Conservation (phyloP, 2,888 invertebrate genomes). For the Lacanobia oleracea region DNA sequence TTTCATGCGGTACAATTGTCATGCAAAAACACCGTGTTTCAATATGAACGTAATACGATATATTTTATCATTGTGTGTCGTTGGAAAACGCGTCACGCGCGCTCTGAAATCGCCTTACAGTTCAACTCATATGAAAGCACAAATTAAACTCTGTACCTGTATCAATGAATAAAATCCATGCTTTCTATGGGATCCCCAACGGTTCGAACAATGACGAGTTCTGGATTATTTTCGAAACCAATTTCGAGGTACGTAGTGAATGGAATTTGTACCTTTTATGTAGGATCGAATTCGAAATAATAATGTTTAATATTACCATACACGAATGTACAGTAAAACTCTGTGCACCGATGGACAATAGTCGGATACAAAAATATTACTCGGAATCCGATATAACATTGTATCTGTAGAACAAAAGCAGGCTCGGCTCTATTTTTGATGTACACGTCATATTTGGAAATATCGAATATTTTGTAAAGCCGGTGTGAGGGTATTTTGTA, state of each 20-base stretch:
- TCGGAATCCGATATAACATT: constrained; percentile 44
- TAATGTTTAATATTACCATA: constrained; percentile 59
- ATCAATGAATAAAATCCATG: constrained; percentile 55
- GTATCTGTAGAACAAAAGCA: constrained; percentile 56
- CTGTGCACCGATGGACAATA: constrained; percentile 51
- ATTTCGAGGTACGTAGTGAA: constrained; percentile 58
- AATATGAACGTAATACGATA: constrained; percentile 49
- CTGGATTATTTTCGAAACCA: constrained; percentile 66
- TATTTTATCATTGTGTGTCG: constrained; percentile 41
- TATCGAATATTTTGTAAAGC: constrained; percentile 37
- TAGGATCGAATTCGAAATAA: constrained; percentile 54
- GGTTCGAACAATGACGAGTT: constrained; percentile 58
- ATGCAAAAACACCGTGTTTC: constrained; percentile 51
- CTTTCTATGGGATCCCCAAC: constrained; percentile 51
- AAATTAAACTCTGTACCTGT: constrained; percentile 60
- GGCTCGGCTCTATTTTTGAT: constrained; percentile 40
- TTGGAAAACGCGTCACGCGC: constrained; percentile 52
- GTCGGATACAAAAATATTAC: constrained; percentile 53
- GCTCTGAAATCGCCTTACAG: constrained; percentile 58
- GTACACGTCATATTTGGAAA: constrained; percentile 41
- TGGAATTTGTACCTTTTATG: constrained; percentile 63
- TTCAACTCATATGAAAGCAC: constrained; percentile 53
- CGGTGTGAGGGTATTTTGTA: constrained; percentile 11
- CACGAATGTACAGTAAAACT: constrained; percentile 40
- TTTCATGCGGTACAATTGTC: constrained; percentile 53